Percentiles rank a stretch among this genome's conserved stretches.
These are phyloP conservation scores for Morus bassanus DNA, from an alignment of 2,797 vertebrate species.

Conservation along the genomic window DNA sequence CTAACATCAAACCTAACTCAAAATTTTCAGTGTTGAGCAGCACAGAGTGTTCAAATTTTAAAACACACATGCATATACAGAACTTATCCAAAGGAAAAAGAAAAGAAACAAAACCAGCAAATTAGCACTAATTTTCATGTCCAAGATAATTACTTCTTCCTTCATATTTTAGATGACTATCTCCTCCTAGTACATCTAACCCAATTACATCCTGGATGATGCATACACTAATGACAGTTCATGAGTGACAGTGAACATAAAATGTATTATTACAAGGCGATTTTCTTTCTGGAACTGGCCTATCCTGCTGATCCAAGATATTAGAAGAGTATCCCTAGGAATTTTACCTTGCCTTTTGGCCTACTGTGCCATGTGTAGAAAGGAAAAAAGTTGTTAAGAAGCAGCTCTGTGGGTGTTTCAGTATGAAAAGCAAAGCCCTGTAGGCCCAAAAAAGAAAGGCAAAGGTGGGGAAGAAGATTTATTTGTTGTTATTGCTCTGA, in stretches of 20 bases:
- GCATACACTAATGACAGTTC: constrained; percentile 29
- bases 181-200: constrained; percentile 40
- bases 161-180: constrained; percentile 54
- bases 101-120: constrained; percentile 57
- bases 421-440: constrained; percentile 2
- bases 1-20: neutral
- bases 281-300: constrained; percentile 25
- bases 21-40: neutral
- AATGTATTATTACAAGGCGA: neutral
- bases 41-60: neutral
- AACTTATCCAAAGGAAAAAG: constrained; percentile 18
- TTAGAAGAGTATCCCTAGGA: neutral
- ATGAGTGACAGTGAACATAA: constrained; percentile 44
- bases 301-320: neutral
- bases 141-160: constrained; percentile 55
- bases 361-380: neutral
- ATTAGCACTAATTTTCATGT: constrained; percentile 63
- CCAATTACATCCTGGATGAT: constrained; percentile 53
- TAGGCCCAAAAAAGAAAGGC: neutral
- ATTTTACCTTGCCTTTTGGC: constrained; percentile 10
- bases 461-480: neutral
- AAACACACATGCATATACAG: neutral
- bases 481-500: constrained; percentile 4
- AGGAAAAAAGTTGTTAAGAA: neutral
- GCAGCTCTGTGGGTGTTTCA: neutral